These are phyloP conservation scores for Caenorhabditis sinica DNA, from an alignment of 2,888 invertebrate genomes.

Conservation along the genomic window DNA sequence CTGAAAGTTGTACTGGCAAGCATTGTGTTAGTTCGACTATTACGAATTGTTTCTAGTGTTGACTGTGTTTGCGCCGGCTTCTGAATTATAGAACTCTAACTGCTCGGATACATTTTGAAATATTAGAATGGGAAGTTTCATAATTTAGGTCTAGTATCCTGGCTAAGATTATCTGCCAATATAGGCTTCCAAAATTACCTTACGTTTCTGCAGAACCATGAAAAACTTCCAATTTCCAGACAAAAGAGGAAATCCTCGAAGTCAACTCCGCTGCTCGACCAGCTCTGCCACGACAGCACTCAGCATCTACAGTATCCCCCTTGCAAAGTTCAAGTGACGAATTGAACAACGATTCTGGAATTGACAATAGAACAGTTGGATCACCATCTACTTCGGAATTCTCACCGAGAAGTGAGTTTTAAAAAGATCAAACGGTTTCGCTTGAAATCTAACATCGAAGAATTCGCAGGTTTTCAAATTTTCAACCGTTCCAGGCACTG, in stretches of 20 bases:
- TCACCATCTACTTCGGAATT: slow-evolving; percentile 74
- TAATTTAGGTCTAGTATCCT: not conserved
- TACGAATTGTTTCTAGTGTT: not conserved
- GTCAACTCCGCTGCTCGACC: slow-evolving; percentile 47
- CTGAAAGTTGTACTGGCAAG: slow-evolving; percentile 4
- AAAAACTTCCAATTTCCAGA: slow-evolving; percentile 55
- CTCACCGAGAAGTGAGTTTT: slow-evolving; percentile 72
- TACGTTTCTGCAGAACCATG: not conserved
- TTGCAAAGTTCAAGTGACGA: slow-evolving; percentile 60
- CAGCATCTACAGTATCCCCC: slow-evolving; percentile 49
- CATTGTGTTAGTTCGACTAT: too few species aligned
- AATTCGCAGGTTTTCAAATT: not conserved
- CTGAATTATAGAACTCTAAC: too few species aligned
- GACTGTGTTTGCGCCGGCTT: not conserved
- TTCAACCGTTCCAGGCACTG: slow-evolving; percentile 46
- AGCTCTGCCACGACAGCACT: slow-evolving; percentile 60
- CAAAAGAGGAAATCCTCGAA: slow-evolving; percentile 72
- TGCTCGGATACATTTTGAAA: not conserved
- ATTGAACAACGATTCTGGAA: slow-evolving; percentile 71
- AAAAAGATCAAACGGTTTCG: too few species aligned
- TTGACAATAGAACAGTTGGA: slow-evolving; percentile 69
- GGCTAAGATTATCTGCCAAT: too few species aligned
- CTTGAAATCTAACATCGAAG: too few species aligned
- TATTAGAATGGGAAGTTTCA: not conserved
- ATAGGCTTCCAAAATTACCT: too few species aligned